Conservation (phyloP, 1,140 invertebrate species). For the Hyles euphorbiae region DNA sequence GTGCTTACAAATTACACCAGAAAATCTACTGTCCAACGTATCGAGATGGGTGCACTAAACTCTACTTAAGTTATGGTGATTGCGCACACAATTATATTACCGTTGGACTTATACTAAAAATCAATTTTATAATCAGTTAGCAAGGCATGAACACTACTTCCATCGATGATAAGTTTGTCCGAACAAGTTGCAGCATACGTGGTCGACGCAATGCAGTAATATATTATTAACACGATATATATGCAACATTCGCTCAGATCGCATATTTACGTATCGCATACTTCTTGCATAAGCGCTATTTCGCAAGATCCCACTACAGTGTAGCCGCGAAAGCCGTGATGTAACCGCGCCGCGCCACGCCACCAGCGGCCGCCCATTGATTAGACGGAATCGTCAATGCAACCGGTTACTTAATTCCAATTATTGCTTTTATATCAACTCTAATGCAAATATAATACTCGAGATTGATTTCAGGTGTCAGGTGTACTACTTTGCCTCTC, state of each 20-base stretch:
- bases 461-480: background rate
- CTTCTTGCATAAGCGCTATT: slow-evolving; percentile 61
- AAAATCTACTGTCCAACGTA: no score
- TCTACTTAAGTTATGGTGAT: background rate
- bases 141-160: no score
- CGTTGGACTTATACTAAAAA: background rate
- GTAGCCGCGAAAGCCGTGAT: slow-evolving; percentile 58
- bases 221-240: slow-evolving; percentile 16
- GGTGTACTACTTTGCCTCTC: no score
- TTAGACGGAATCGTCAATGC: slow-evolving; percentile 57
- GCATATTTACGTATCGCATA: slow-evolving; percentile 46
- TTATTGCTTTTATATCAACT: slow-evolving; percentile 16
- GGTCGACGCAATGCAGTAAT: slow-evolving; percentile 17
- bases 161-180: slow-evolving; percentile 1
- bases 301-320: slow-evolving; percentile 53
- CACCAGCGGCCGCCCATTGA: slow-evolving; percentile 53
- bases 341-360: slow-evolving; percentile 37
- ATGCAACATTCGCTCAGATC: slow-evolving; percentile 27
- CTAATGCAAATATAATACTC: background rate
- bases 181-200: slow-evolving; percentile 5
- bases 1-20: no score
- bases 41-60: no score
- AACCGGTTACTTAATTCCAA: slow-evolving; percentile 56
- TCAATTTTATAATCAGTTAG: slow-evolving; percentile 4
- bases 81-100: background rate